phyloP scores from a whole-genome alignment of 2,888 invertebrate genomes.

The Rhabditoides inermis region DNA sequence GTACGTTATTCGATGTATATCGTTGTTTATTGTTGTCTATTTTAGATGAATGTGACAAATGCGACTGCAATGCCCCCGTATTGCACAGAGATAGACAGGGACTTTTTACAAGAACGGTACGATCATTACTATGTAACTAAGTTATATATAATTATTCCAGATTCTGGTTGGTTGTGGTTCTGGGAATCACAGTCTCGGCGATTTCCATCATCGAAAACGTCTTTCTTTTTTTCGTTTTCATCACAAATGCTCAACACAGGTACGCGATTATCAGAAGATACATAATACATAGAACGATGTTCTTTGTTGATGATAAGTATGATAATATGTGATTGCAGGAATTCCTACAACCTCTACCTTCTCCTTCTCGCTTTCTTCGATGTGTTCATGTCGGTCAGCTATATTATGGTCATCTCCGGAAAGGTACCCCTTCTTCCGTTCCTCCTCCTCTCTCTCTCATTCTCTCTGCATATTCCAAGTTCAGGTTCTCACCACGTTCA shows the following conservation, averaged over 20 bases:
- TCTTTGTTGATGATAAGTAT: neutral
- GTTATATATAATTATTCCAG: slow-evolving; percentile 7
- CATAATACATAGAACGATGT: neutral
- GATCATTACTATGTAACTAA: slow-evolving; percentile 15
- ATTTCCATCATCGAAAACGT: slow-evolving; percentile 29
- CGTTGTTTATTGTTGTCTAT: no score
- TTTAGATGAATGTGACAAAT: no score
- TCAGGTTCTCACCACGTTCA: slow-evolving; percentile 21
- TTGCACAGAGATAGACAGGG: no score
- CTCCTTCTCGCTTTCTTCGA: slow-evolving; percentile 30
- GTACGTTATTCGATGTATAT: no score
- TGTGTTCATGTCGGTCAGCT: slow-evolving; percentile 30
- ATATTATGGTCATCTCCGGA: slow-evolving; percentile 26
- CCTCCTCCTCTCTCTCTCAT: neutral
- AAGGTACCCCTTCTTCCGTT: neutral
- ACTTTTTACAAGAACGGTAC: no score
- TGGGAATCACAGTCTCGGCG: slow-evolving; percentile 19
- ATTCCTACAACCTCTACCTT: slow-evolving; percentile 31
- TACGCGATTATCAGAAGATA: slow-evolving; percentile 1
- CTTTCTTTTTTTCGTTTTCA: slow-evolving; percentile 30
- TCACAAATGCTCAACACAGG: slow-evolving; percentile 29
- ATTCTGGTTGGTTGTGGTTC: slow-evolving; percentile 21
- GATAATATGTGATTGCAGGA: slow-evolving; percentile 12
- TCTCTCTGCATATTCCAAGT: slow-evolving; percentile 1
- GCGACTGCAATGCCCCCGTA: no score